Evolutionary conservation across 1,140 invertebrate species (phyloP).

Genomic region (Tenebrio molitor): DNA sequence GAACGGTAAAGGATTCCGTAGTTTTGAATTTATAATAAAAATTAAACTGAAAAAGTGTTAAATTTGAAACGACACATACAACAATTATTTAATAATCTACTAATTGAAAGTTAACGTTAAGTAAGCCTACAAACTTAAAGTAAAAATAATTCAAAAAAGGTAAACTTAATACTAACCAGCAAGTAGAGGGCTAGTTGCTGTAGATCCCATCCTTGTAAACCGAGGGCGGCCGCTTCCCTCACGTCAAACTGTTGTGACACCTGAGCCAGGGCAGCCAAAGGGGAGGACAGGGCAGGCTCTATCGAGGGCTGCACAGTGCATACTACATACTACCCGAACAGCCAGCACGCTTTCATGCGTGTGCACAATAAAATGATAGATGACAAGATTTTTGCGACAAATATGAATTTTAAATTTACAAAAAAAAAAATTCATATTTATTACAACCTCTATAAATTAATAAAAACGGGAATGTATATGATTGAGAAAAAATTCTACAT

Average conservation of each 20-base stretch:
- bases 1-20: no score
- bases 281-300: constrained; percentile 62
- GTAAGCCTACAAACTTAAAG: neutral
- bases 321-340: constrained; percentile 62
- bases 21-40: no score
- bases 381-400: constrained; percentile 24
- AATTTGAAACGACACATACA: no score
- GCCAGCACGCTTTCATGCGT: constrained; percentile 45
- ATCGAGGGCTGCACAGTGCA: constrained; percentile 62
- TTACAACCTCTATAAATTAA: constrained; percentile 14
- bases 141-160: constrained; percentile 23
- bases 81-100: neutral
- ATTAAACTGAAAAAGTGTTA: no score
- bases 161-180: constrained; percentile 72
- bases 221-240: constrained; percentile 68
- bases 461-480: constrained; percentile 18
- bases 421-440: constrained; percentile 7
- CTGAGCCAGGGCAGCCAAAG: constrained; percentile 65
- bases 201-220: constrained; percentile 77
- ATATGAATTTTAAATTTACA: constrained; percentile 25
- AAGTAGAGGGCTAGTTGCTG: constrained; percentile 81
- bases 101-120: neutral
- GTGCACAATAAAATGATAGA: constrained; percentile 42
- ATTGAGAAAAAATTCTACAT: constrained; percentile 42
- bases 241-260: constrained; percentile 65